Evolutionary conservation across 2,797 vertebrate species (phyloP), one percentile per base, ranked within the genome.

Genomic region (Chaetodon trifasciatus): DNA sequence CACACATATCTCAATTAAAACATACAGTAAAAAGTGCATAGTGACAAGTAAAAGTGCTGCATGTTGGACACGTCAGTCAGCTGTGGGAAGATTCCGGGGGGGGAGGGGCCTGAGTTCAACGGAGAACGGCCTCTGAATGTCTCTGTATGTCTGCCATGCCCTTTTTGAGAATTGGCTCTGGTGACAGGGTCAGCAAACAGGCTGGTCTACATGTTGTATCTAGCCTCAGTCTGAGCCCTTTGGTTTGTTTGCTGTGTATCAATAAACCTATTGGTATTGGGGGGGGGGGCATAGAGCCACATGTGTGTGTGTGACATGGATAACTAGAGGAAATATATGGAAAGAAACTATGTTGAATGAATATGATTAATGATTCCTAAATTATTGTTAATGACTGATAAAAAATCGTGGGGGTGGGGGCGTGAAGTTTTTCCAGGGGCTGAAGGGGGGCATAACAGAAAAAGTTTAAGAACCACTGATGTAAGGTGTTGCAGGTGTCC

Each of bases 141-240:
- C 50, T 28, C 42, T 66, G 16, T 55, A 32, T 28, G 49, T 11
- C 64, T 21, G 63, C 42, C 8, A 6, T 47, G 60, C 52, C 39
- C 40, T 42, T 53, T 64, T 15, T 70, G 50, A 46, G 32, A n/a
- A 53, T 5, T 17, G 6, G 23, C 39, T 53, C 3, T 28, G 21
- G 37, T 53, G n/a, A 55, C 11, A 2, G 28, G 52, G 58, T 78
- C 23, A 75, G 66, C 52, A 74, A 70, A 82, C 74, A 23, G 46
- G 9, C 39, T 78, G 35, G 63, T 49, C 12, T 64, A 42, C 8
- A 57, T 60, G 49, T 63, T 78, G 65, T 23, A 65, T n/a, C 13
- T 52, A 35, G 60, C 58, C 10, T 74, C 40, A 68, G 40, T 42
- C 9, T 67, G 47, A 62, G 49, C 35, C 17, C 49, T 62, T 76